Conservation (phyloP, 2,888 invertebrate species). For the Mantis religiosa region DNA sequence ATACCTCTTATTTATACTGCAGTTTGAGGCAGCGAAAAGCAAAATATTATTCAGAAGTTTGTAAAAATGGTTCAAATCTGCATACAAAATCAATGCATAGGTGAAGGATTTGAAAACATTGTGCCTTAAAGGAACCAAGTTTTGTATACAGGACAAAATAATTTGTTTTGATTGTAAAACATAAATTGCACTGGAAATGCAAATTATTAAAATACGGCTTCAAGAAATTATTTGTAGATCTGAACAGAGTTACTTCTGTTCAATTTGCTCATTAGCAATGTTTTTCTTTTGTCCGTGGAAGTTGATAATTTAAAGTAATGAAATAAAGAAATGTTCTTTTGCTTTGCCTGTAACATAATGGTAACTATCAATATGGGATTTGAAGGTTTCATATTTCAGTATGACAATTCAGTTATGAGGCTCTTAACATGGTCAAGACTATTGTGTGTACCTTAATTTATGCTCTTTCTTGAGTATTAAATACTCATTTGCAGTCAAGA, state of each 20-base stretch:
- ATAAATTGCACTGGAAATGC: background rate
- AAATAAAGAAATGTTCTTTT: background rate
- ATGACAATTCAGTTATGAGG: background rate
- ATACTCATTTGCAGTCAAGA: background rate
- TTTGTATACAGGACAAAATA: background rate
- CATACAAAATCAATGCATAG: background rate
- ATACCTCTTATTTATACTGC: background rate
- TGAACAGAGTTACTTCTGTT: background rate
- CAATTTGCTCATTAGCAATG: background rate
- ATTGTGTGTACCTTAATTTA: background rate
- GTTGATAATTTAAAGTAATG: background rate
- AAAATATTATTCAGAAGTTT: background rate
- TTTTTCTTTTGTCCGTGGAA: no score
- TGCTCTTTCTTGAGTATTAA: background rate
- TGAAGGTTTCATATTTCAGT: background rate
- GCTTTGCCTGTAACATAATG: background rate
- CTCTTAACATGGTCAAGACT: background rate
- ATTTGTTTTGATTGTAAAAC: background rate
- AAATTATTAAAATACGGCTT: background rate
- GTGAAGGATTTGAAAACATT: background rate
- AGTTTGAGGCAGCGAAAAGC: background rate
- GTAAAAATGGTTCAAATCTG: background rate
- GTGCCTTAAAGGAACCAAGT: background rate
- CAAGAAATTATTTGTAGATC: background rate
- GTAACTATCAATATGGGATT: background rate